These are phyloP conservation scores for Morbakka virulenta DNA, from an alignment of 30 jellyfish, hydroid and myxozoan species.

Conservation along the genomic window DNA sequence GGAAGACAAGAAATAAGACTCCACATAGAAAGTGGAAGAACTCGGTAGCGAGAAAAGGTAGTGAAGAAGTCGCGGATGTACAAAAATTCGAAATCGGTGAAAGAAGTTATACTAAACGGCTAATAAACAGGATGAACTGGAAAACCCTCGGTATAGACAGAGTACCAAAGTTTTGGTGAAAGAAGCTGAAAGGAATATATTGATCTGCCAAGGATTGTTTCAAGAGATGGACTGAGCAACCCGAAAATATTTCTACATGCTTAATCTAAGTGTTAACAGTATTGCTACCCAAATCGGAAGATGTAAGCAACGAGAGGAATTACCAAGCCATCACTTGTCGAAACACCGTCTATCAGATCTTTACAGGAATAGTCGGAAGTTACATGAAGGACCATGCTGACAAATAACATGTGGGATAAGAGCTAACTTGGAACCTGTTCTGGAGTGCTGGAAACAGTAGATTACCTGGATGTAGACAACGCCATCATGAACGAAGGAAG, in stretches of 20 bases:
- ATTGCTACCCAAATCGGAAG: neutral
- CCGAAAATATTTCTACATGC: neutral
- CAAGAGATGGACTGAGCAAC: neutral
- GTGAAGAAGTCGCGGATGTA: neutral
- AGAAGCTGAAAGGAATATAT: too few species aligned
- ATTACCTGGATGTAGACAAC: neutral
- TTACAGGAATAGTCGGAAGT: neutral
- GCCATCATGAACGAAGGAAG: neutral
- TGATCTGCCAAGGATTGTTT: neutral
- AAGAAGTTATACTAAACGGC: neutral
- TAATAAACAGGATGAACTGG: neutral
- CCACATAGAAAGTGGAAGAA: neutral
- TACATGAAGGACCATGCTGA: neutral
- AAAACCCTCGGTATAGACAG: neutral
- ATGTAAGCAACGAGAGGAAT: neutral
- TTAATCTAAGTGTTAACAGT: neutral
- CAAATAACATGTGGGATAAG: neutral
- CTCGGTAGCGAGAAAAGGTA: neutral
- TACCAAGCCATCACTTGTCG: neutral
- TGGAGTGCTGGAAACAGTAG: neutral
- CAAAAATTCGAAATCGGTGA: neutral
- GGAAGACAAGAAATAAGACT: neutral
- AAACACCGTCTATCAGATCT: neutral
- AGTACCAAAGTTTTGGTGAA: neutral
- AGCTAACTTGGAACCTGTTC: neutral